Base-by-base conservation (phyloP, 2,113 vertebrate species). In the Rissa tridactyla region DNA sequence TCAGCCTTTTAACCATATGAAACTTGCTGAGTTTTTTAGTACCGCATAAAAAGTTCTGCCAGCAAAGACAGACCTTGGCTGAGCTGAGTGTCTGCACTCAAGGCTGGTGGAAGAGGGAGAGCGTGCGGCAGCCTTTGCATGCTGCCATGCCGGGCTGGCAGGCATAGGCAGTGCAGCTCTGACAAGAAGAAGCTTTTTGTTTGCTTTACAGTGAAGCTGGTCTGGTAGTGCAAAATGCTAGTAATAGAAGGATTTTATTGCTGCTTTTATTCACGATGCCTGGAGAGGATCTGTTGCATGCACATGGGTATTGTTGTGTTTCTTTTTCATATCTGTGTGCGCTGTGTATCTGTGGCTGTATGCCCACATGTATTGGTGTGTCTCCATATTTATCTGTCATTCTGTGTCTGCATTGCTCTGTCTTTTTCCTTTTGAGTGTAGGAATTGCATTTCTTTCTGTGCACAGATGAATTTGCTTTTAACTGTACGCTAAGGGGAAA, bases 311-410 rank as follows among this genome's bases (percentile, higher is more conserved):
- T 89, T 1, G 0, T 29, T 66, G 58, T 86, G 42, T 76, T 94
- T 90, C 86, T 62, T 73, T 86, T 60, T 82, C 84, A 51, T 30
- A 22, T 76, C 88, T 76, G 30, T 82, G 77, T 18, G 70, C 1
- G 3, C 78, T 52, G 68, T 2, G 6, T 80, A 21, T 78, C 69
- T 61, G 62, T 90, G 94, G 61, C 88, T 80, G 20, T 70, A 8
- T 76, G 82, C 84, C 86, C 73, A n/a, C 62, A 46, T 66, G 36
- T 65, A 65, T 89, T 71, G 90, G 42, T 38, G 14, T 36, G 58
- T 80, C 82, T 91, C 91, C 89, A 64, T 94, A 91, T 92, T 95
- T 88, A 79, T 85, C 94, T 94, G 91, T 92, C 87, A 81, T 91
- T 83, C 55, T 27, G 23, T 44, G 54, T 71, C 73, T 82, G 82